Evolutionary conservation across 1,140 invertebrate species (phyloP).

Genomic region (Tribolium madens): DNA sequence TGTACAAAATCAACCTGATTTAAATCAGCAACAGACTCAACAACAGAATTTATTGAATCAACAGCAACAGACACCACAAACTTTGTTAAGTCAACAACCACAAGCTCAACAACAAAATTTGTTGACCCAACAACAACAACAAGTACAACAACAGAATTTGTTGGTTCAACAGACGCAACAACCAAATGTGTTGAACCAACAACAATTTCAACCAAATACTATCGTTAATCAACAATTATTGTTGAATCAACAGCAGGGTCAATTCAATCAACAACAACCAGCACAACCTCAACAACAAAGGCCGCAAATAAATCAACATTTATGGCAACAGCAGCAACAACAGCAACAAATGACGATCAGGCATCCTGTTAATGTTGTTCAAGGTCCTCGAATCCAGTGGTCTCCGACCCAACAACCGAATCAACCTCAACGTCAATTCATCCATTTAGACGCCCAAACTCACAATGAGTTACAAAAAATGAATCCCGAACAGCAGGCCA

Average conservation of each 20-base stretch:
- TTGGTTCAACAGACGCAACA: conserved; percentile 56
- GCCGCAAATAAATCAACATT: conserved; percentile 54
- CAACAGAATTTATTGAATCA: conserved; percentile 32
- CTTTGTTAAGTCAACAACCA: conserved; percentile 50
- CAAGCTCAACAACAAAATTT: conserved; percentile 52
- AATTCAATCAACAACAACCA: conserved; percentile 59
- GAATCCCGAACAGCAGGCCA: conserved; percentile 80
- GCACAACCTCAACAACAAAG: conserved; percentile 58
- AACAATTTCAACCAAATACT: conserved; percentile 53
- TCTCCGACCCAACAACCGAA: conserved; percentile 55
- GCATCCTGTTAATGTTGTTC: conserved; percentile 56
- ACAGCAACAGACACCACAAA: conserved; percentile 38
- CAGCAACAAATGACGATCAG: conserved; percentile 56
- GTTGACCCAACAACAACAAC: conserved; percentile 53
- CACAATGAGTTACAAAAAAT: conserved; percentile 86
- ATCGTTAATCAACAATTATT: conserved; percentile 56
- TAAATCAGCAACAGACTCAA: conserved; percentile 51
- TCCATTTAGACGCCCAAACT: conserved; percentile 82
- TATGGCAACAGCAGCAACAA: conserved; percentile 55
- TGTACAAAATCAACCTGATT: conserved; percentile 43
- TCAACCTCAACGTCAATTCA: conserved; percentile 71
- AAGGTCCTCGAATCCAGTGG: conserved; percentile 54
- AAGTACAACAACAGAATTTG: conserved; percentile 47
- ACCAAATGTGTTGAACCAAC: conserved; percentile 46
- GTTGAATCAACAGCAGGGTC: conserved; percentile 51